Evolutionary conservation across 2,888 invertebrate species (phyloP), one percentile per base, ranked within the genome.

Genomic region (Lycaena phlaeas): DNA sequence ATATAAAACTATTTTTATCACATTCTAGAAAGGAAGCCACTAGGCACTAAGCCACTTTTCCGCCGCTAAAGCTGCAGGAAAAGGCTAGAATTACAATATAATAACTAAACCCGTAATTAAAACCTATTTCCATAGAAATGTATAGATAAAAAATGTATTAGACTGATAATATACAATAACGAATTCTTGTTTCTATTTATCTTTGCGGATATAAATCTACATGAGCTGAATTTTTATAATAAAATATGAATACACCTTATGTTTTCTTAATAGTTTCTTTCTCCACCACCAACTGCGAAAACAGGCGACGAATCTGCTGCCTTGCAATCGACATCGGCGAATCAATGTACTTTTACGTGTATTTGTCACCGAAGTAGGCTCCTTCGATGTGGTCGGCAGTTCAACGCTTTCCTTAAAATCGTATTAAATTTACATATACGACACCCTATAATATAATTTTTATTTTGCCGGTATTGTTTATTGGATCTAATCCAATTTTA

Each of bases 221-320:
- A n/a, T n/a, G n/a, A n/a, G n/a, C n/a, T n/a, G n/a, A n/a, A n/a
- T n/a, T n/a, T 11, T 26, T 14, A 27, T 5, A n/a, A 9, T 38
- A 39, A 28, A 17, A 27, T 22, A 22, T 31, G 17, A 27, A 29
- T 3, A n/a, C 48, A 71, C 79, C 70, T 68, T 73, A 38, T 69
- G 68, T 50, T 61, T 73, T 3, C 67, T 64, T 7, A 69, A 68
- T 14, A 64, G 56, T 42, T 66, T 73, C 27, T 75, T 74, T 27
- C 70, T 60, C 81, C 81, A 81, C 77, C 76, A 79, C 78, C 76
- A 79, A 12, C 78, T 71, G 25, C 77, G 61, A 2, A 82, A 45
- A 45, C 79, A 77, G 1, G 76, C 61, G 15, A 81, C 47, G 4
- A 82, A 52, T 27, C 68, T 64, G 1, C 73, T 64, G 1, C 81